Evolutionary conservation across 2,888 invertebrate species (phyloP), one percentile per base, ranked within the genome.

Genomic region (Drosophila ustulata): DNA sequence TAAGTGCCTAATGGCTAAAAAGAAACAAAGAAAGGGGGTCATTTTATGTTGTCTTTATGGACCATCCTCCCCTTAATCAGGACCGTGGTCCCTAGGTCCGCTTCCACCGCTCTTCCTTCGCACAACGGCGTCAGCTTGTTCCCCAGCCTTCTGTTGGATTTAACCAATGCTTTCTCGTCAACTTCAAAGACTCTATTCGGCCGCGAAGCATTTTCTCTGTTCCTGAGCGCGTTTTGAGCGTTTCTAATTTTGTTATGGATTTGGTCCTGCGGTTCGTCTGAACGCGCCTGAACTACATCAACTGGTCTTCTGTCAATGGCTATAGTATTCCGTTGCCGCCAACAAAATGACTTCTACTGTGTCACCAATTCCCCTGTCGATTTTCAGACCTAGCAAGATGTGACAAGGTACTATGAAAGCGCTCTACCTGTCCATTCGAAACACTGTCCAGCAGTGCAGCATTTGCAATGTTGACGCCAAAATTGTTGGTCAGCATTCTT

Each of bases 111-210:
- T n/a, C 34, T 61, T 37, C 61, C 49, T 9, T 50, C 53, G 34
- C 55, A 49, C 23, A 61, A 45, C 26, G 59, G 66, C n/a, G 50
- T 61, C 34, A 66, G 43, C 32, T 66, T 61, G 59, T 66, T 61
- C 18, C 59, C 55, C 18, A 18, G 18, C 18, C 55, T 28, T 25
- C 45, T 26, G 25, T 56, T 61, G 45, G 61, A 56, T 13, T 66
- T 66, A 11, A 66, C 43, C 9, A 55, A 37, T 23, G 43, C 32
- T 32, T 43, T 59, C 1, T 51, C 50, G 0, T 25, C 28, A n/a
- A 69, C 65, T 0, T 68, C 58, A 23, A 68, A 58, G 26, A 50
- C 41, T 32, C 52, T 56, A 32, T 57, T 63, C 18, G 63, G 62
- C 8, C 57, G 56, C 9, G 37, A 7, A 7, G 53, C 46, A 41